Conservation (phyloP, 2,888 invertebrate species). For the Caenorhabditis sp. region DNA sequence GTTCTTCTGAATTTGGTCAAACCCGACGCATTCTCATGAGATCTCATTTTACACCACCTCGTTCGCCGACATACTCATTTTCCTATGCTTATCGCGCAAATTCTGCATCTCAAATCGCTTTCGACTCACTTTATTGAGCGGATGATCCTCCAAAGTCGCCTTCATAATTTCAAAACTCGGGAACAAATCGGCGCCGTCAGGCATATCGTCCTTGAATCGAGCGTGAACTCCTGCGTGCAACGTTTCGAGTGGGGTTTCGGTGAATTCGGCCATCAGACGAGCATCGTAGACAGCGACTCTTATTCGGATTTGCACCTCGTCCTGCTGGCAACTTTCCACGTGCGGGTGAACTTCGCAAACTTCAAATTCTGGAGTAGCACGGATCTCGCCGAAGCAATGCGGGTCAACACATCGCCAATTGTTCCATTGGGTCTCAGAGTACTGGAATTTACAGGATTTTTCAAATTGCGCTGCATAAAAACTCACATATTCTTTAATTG, state of each 20-base stretch:
- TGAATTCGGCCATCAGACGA: constrained; percentile 73
- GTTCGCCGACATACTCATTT: constrained; percentile 62
- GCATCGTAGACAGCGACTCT: constrained; percentile 71
- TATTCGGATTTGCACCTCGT: constrained; percentile 66
- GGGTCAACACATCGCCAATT: constrained; percentile 66
- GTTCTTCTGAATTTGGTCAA: constrained; percentile 60
- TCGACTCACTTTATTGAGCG: constrained; percentile 62
- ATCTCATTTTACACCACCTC: constrained; percentile 58
- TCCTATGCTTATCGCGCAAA: constrained; percentile 58
- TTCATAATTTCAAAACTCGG: constrained; percentile 49
- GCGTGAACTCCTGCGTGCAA: constrained; percentile 42
- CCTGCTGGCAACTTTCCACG: constrained; percentile 42
- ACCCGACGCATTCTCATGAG: constrained; percentile 39
- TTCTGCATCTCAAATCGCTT: constrained; percentile 66
- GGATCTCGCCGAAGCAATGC: constrained; percentile 63
- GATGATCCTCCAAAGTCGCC: constrained; percentile 52
- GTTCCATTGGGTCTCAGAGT: constrained; percentile 59
- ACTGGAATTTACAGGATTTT: too few relatives aligned
- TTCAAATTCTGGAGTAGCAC: constrained; percentile 57
- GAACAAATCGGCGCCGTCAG: constrained; percentile 40
- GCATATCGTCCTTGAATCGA: constrained; percentile 42
- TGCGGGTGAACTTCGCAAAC: constrained; percentile 38
- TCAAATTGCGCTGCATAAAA: too few relatives aligned
- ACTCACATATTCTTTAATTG: constrained; percentile 57
- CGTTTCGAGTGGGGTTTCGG: constrained; percentile 50